Conservation (phyloP, 2,888 invertebrate species). For the Cheiracanthium punctorium region DNA sequence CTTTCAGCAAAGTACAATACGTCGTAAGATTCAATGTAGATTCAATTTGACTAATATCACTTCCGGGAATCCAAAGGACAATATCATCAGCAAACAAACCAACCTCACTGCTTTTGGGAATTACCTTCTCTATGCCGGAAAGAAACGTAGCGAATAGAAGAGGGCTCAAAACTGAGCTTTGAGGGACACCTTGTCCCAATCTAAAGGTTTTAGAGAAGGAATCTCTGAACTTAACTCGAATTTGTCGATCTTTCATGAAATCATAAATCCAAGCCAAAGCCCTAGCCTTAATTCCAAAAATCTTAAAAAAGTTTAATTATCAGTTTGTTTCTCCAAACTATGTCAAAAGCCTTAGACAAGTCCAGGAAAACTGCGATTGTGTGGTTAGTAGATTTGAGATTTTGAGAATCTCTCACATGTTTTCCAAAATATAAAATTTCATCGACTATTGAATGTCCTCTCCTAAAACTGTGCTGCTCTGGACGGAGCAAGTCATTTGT, state of each 20-base stretch:
- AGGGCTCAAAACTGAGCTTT: not conserved
- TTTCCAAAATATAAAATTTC: not conserved
- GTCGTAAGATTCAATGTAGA: no score
- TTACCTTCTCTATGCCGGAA: no score
- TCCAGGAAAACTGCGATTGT: conserved; percentile 9
- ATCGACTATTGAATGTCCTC: not conserved
- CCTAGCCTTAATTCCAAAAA: not conserved
- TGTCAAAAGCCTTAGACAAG: not conserved
- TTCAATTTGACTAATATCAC: no score
- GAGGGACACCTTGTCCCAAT: not conserved
- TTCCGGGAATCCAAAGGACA: not conserved
- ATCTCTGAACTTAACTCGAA: not conserved
- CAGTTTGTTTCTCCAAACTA: not conserved
- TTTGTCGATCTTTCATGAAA: no score
- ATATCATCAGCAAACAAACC: not conserved
- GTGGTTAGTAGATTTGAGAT: not conserved
- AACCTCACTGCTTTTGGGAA: not conserved
- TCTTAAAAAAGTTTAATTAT: not conserved
- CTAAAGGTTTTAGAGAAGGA: not conserved
- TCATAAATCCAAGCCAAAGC: not conserved
- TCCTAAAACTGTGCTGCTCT: not conserved
- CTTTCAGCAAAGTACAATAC: no score
- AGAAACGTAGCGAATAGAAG: not conserved
- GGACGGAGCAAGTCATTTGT: not conserved
- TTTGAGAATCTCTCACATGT: not conserved